Conservation (phyloP, 1,140 invertebrate genomes). For the Meteorus sp. region DNA sequence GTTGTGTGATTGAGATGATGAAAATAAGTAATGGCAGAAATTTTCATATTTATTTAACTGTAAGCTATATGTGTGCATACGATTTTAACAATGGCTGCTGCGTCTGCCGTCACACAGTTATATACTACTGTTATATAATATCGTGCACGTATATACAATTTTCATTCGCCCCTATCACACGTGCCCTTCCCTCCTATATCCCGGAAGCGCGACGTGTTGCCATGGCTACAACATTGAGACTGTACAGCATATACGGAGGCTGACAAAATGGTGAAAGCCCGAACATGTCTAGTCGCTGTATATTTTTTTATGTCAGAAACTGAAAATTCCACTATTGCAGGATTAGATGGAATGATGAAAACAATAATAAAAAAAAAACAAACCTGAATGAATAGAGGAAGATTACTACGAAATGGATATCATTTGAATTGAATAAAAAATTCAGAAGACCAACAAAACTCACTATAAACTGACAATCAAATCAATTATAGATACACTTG, state of each 20-base stretch:
- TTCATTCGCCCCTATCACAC: constrained; percentile 43
- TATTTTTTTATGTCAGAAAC: constrained; percentile 3
- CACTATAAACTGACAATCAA: too few species aligned
- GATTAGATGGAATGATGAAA: too few species aligned
- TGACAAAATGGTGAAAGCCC: constrained; percentile 58
- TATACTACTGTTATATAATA: constrained; percentile 18
- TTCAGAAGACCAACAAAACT: too few species aligned
- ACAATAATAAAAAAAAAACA: too few species aligned
- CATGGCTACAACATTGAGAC: constrained; percentile 61
- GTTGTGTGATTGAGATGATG: too few species aligned
- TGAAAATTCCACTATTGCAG: background rate
- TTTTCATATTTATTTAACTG: background rate
- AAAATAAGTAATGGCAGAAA: background rate
- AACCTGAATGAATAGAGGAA: too few species aligned
- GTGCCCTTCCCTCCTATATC: too few species aligned
- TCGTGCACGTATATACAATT: constrained; percentile 34
- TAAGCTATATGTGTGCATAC: background rate
- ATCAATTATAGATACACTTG: too few species aligned
- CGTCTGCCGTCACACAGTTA: constrained; percentile 15
- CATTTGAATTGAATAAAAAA: too few species aligned
- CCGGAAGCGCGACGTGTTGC: constrained; percentile 56
- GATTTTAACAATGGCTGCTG: constrained; percentile 46
- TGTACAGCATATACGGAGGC: constrained; percentile 43
- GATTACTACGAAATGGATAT: too few species aligned
- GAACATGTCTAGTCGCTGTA: constrained; percentile 36